These are phyloP conservation scores for Phrixothrix hirtus DNA, from an alignment of 2,888 invertebrate species.

Conservation along the genomic window DNA sequence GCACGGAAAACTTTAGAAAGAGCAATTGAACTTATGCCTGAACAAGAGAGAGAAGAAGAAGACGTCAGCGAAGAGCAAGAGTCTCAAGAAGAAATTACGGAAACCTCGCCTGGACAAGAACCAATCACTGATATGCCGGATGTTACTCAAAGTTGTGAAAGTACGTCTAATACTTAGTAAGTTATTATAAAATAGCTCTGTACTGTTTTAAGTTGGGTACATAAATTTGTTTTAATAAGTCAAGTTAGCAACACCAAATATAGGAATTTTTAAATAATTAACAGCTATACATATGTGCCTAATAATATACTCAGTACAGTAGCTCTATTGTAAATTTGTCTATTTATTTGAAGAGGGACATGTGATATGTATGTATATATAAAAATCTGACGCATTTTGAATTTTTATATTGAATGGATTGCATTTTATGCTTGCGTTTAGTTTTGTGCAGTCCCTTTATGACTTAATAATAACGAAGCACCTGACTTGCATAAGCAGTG, in stretches of 20 bases:
- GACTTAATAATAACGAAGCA: constrained; percentile 18
- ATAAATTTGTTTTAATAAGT: constrained; percentile 8
- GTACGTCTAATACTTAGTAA: constrained; percentile 34
- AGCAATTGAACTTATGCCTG: constrained; percentile 76
- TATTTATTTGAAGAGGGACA: constrained; percentile 47
- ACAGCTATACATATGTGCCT: constrained; percentile 21
- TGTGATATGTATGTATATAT: constrained; percentile 56
- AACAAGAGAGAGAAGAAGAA: constrained; percentile 57
- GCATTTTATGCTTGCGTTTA: constrained; percentile 48
- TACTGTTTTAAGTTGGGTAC: constrained; percentile 16
- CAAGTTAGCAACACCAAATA: constrained; percentile 5
- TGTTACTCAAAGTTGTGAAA: constrained; percentile 47
- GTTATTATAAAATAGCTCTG: constrained; percentile 21
- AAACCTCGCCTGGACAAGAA: constrained; percentile 39
- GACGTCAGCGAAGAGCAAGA: constrained; percentile 51
- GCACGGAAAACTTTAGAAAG: constrained; percentile 85
- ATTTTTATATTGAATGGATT: constrained; percentile 52
- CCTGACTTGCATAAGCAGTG: constrained; percentile 29
- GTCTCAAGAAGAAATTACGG: constrained; percentile 47
- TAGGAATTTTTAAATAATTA: too few species aligned
- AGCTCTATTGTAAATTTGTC: constrained; percentile 37
- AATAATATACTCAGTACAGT: constrained; percentile 22
- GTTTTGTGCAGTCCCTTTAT: constrained; percentile 38
- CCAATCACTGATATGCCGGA: constrained; percentile 44
- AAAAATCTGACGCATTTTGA: constrained; percentile 51